Conservation (phyloP, 2,113 vertebrate species). For the Emydura subglobosa region DNA sequence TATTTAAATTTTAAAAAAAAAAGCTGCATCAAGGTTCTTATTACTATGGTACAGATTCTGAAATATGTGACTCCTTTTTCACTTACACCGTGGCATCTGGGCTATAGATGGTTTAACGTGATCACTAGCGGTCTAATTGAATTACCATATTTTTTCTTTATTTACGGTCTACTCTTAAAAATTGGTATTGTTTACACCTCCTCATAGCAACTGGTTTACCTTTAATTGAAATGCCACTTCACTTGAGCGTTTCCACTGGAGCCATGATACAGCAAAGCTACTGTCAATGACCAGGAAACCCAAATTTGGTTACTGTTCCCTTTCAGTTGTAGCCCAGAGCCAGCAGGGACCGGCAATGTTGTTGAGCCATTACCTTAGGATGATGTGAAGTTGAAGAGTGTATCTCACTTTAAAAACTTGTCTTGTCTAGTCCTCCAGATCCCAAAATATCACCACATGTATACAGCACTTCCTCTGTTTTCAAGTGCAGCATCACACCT, state of each 20-base stretch:
- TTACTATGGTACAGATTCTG: conserved; percentile 7
- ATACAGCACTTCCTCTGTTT: neutral
- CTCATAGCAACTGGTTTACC: neutral
- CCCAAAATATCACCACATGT: neutral
- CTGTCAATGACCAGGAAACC: neutral
- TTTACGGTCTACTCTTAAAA: neutral
- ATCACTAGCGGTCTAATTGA: neutral
- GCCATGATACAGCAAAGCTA: neutral
- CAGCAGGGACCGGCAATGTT: neutral
- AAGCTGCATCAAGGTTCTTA: neutral
- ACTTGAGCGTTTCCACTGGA: neutral
- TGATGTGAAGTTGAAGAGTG: neutral
- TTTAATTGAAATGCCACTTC: conserved; percentile 24
- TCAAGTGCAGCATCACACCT: accelerated
- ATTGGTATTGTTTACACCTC: neutral
- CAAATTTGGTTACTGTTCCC: neutral
- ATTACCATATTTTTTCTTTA: neutral
- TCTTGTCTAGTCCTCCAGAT: neutral
- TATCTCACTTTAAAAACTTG: neutral
- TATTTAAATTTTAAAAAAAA: neutral
- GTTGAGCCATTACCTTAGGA: neutral
- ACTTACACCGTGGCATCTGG: conserved; percentile 13
- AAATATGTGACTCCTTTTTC: conserved; percentile 28
- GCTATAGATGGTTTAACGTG: neutral
- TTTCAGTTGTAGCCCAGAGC: neutral